These are phyloP conservation scores for Automeris io DNA, from an alignment of 2,888 invertebrate species.

Conservation along the genomic window DNA sequence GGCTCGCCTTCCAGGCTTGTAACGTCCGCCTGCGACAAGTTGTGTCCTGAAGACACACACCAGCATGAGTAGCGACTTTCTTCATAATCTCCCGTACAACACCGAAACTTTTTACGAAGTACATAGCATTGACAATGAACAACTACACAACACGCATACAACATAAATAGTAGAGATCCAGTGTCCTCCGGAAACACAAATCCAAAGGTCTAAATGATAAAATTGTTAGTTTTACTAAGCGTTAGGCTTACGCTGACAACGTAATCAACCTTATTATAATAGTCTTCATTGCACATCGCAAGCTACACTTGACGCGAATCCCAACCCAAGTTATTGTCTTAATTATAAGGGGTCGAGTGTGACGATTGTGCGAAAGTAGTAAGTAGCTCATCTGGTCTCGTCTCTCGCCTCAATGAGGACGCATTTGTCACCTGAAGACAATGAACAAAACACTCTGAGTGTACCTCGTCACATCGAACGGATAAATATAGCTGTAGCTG, in stretches of 20 bases:
- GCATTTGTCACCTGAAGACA: conserved; percentile 88
- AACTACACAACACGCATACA: conserved; percentile 73
- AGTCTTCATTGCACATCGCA: conserved; percentile 75
- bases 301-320: conserved; percentile 69
- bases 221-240: conserved; percentile 69
- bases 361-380: conserved; percentile 69
- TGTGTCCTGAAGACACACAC: conserved; percentile 87
- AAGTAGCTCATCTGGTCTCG: conserved; percentile 77
- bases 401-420: conserved; percentile 87
- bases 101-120: conserved; percentile 36
- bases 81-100: conserved; percentile 36
- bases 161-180: conserved; percentile 66
- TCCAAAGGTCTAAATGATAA: conserved; percentile 61
- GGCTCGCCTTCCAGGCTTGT: conserved; percentile 88
- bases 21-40: conserved; percentile 92
- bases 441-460: conserved; percentile 78
- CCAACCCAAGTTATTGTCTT: conserved; percentile 64
- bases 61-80: conserved; percentile 67
- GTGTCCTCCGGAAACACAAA: conserved; percentile 73
- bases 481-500: conserved; percentile 73
- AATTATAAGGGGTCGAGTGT: conserved; percentile 62
- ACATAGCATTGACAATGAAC: conserved; percentile 50
- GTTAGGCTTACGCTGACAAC: conserved; percentile 75
- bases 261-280: conserved; percentile 70
- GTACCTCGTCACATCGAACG: conserved; percentile 67